Conservation (phyloP, 2,797 vertebrate species). For the Hydrocynus forskahlii region DNA sequence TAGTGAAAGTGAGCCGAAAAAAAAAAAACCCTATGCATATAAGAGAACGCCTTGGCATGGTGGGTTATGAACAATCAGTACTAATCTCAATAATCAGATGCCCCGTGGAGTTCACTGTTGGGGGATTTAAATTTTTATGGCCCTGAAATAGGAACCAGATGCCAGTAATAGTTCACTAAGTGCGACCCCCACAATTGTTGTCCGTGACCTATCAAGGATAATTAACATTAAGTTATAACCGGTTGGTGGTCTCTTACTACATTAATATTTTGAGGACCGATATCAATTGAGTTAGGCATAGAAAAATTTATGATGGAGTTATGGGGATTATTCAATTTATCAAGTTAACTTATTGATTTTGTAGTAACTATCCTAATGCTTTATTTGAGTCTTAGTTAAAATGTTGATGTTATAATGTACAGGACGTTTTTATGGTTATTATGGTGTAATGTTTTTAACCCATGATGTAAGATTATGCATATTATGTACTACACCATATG, state of each 20-base stretch:
- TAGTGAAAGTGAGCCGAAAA: slow-evolving; percentile 35
- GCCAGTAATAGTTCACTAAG: slow-evolving; percentile 51
- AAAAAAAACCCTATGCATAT: slow-evolving; percentile 1
- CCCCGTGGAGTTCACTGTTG: not conserved
- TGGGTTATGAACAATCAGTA: not conserved
- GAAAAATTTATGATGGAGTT: too few species aligned
- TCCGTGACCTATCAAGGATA: not conserved
- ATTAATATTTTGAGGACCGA: not conserved
- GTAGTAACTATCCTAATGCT: too few species aligned
- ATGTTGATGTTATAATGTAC: too few species aligned
- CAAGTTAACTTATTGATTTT: too few species aligned
- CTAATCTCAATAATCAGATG: slow-evolving; percentile 49
- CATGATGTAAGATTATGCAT: too few species aligned
- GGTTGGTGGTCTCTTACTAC: slow-evolving; percentile 15
- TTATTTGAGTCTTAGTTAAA: too few species aligned
- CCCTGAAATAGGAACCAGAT: too few species aligned
- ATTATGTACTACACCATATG: too few species aligned
- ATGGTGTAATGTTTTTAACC: too few species aligned
- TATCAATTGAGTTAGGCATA: too few species aligned
- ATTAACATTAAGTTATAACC: not conserved
- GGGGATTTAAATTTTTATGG: not conserved
- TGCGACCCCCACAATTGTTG: slow-evolving; percentile 3
- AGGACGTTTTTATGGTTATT: too few species aligned
- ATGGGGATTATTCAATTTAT: too few species aligned
- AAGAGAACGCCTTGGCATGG: slow-evolving; percentile 33